These are phyloP conservation scores for Drosophila carrolli DNA, from an alignment of 1,140 invertebrate species.

Conservation along the genomic window DNA sequence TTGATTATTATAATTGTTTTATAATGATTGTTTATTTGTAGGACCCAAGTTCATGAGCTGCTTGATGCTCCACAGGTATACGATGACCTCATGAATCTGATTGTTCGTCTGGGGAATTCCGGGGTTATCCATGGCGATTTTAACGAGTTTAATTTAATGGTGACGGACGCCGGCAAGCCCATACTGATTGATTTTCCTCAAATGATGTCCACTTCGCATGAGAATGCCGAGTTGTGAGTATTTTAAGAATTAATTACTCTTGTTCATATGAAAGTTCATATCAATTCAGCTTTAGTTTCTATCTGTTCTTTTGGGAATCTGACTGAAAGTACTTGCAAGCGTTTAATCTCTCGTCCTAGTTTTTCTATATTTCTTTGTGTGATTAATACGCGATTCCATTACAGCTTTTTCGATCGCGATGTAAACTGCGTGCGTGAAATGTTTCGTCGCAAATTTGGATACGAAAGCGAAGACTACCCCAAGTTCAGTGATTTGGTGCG, in stretches of 20 bases:
- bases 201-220: slow-evolving; percentile 98
- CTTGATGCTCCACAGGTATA: slow-evolving; percentile 93
- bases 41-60: slow-evolving; percentile 93
- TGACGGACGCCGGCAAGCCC: slow-evolving; percentile 92
- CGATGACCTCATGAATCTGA: slow-evolving; percentile 97
- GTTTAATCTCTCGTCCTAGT: no score
- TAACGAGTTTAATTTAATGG: slow-evolving; percentile 99
- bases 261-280: no score
- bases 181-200: slow-evolving; percentile 99
- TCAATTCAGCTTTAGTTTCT: no score
- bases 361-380: no score
- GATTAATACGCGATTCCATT: slow-evolving; percentile 9
- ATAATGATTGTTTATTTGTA: slow-evolving; percentile 69
- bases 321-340: no score
- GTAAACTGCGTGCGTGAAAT: slow-evolving; percentile 96
- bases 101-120: slow-evolving; percentile 95
- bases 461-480: slow-evolving; percentile 95
- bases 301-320: no score
- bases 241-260: no score
- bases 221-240: slow-evolving; percentile 95
- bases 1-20: neutral
- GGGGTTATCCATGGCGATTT: slow-evolving; percentile 99
- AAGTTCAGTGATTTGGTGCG: slow-evolving; percentile 94
- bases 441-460: slow-evolving; percentile 96
- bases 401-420: slow-evolving; percentile 97